Evolutionary conservation across 2,888 invertebrate genomes (phyloP).

Genomic region (Crocallis elinguaria): DNA sequence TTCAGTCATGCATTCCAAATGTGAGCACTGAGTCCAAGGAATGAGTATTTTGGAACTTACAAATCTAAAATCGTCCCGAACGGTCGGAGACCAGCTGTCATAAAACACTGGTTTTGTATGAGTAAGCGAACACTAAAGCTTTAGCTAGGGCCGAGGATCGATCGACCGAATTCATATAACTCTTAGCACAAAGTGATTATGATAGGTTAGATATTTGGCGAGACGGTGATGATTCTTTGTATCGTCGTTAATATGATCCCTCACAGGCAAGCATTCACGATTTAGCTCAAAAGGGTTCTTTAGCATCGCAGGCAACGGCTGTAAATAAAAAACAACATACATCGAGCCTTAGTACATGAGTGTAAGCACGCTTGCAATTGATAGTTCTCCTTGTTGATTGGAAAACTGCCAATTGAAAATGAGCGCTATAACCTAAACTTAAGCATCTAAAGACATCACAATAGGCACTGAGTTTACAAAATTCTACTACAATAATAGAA

Average conservation of each 20-base stretch:
- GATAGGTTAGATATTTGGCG: constrained; percentile 79
- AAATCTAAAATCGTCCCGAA: constrained; percentile 38
- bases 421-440: constrained; percentile 67
- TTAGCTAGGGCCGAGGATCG: constrained; percentile 51
- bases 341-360: constrained; percentile 82
- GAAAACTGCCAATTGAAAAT: constrained; percentile 63
- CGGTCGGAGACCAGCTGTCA: constrained; percentile 68
- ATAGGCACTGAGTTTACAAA: constrained; percentile 34
- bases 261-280: constrained; percentile 85
- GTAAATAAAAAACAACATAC: constrained; percentile 85
- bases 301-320: constrained; percentile 85
- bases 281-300: constrained; percentile 84
- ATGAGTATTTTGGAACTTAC: constrained; percentile 71
- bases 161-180: constrained; percentile 55
- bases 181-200: constrained; percentile 81
- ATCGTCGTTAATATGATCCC: constrained; percentile 84
- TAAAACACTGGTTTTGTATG: constrained; percentile 74
- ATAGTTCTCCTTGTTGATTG: constrained; percentile 49
- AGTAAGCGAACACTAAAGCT: constrained; percentile 79
- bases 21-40: constrained; percentile 74
- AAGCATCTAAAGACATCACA: constrained; percentile 76
- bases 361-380: constrained; percentile 71
- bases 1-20: constrained; percentile 76
- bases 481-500: constrained; percentile 28
- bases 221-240: constrained; percentile 80